Percentiles rank a stretch among this genome's conserved stretches.
phyloP scores from a whole-genome alignment of 2,888 invertebrate species.

The Colostygia pectinataria region DNA sequence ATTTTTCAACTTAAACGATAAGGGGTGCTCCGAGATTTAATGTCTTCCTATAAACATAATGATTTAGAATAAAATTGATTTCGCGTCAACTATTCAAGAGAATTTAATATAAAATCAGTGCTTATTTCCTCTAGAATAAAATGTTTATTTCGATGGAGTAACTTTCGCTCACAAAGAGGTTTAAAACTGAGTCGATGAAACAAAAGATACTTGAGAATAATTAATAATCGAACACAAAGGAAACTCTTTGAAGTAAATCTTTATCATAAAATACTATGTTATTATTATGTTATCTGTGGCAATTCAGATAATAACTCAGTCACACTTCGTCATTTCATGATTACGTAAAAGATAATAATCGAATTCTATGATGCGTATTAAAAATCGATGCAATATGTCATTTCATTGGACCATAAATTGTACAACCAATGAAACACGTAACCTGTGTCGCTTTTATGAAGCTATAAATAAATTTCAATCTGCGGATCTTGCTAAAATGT shows the following conservation, averaged over 20 bases:
- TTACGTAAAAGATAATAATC: conserved; percentile 2
- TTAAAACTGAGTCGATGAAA: conserved; percentile 52
- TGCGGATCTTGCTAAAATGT: conserved; percentile 68
- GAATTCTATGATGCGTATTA: conserved; percentile 29
- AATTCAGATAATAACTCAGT: conserved; percentile 35
- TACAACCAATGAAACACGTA: conserved; percentile 57
- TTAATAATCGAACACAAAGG: conserved; percentile 69
- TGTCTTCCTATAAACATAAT: conserved; percentile 57
- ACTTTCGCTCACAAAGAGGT: conserved; percentile 46
- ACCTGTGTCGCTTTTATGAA: conserved; percentile 63
- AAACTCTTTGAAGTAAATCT: conserved; percentile 52
- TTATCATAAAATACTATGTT: conserved; percentile 11
- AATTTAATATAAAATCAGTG: conserved; percentile 49
- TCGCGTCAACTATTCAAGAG: conserved; percentile 45
- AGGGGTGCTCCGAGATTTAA: conserved; percentile 59
- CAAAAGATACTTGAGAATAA: conserved; percentile 60
- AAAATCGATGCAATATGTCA: conserved; percentile 46
- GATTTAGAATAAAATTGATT: conserved; percentile 60
- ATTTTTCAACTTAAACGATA: conserved; percentile 75
- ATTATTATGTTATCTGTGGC: too few relatives aligned
- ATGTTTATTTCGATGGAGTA: conserved; percentile 42
- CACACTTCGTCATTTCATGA: conserved; percentile 1
- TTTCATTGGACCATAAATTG: conserved; percentile 52
- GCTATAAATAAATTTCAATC: conserved; percentile 72
- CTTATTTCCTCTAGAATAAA: too few relatives aligned